phyloP scores from a whole-genome alignment of 2,888 invertebrate species.

The Colostygia pectinataria region DNA sequence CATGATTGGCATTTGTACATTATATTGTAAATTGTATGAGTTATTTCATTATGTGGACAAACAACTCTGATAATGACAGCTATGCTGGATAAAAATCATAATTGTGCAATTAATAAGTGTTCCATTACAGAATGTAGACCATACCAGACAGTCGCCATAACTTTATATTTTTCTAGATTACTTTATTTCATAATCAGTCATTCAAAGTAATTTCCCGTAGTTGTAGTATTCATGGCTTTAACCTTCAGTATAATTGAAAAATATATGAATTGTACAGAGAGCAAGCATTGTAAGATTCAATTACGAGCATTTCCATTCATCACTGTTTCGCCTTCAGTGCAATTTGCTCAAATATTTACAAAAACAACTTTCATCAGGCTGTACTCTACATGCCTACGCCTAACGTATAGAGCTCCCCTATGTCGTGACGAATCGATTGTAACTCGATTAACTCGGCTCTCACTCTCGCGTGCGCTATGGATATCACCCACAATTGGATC shows the following conservation, averaged over 20 bases:
- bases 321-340: slow-evolving; percentile 6
- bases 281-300: too few species aligned
- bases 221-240: not conserved
- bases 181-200: too few species aligned
- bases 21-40: not conserved
- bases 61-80: slow-evolving; percentile 13
- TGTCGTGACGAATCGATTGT: slow-evolving; percentile 61
- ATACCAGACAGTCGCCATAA: too few species aligned
- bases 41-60: too few species aligned
- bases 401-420: slow-evolving; percentile 6
- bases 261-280: too few species aligned
- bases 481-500: slow-evolving; percentile 41
- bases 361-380: slow-evolving; percentile 33
- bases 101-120: slow-evolving; percentile 9
- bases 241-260: too few species aligned
- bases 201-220: not conserved
- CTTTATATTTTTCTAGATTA: too few species aligned
- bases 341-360: slow-evolving; percentile 23
- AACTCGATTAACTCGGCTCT: slow-evolving; percentile 55
- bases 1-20: slow-evolving; percentile 1
- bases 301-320: slow-evolving; percentile 3
- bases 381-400: slow-evolving; percentile 8
- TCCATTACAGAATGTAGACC: not conserved
- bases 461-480: slow-evolving; percentile 36
- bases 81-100: slow-evolving; percentile 19